Evolutionary conservation across 2,113 vertebrate genomes (phyloP), one percentile per base, ranked within the genome.

Genomic region (Corythaixoides concolor): DNA sequence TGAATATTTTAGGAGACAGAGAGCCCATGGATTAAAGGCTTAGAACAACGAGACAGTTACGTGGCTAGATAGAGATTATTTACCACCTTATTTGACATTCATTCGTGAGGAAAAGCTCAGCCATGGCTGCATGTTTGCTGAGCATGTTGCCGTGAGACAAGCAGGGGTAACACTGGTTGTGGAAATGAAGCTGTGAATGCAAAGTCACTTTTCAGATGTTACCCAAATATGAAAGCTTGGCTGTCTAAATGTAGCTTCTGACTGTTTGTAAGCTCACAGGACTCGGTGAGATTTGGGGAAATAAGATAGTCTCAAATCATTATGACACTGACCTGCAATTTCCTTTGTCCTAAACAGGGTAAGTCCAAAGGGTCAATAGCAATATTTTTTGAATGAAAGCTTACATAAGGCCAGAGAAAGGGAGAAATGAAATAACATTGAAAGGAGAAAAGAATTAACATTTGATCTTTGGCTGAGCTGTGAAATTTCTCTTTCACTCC

Each of bases 101-200:
- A 15, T 37, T 12, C 2, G 0, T 1, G 2, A 83, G 20, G 12
- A 12, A 52, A 67, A 72, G 2, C 18, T 96, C n/a, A 55, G 5
- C 11, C 9, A 5, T 8, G 22, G 19, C 18, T 37, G 18, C 43
- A 33, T 21, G 32, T 86, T 75, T 80, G 30, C 58, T 90, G 35
- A 85, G 22, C 28, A 63, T 16, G 9, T 15, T 64, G 28, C 45
- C 8, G 18, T 58, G 76, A 69, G 39, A 37, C 30, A 50, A 55
- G n/a, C 41, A 66, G 32, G 32, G 8, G 4, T 77, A 41, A 63
- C 1, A 2, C 6, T 47, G 18, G 6, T 32, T 74, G 56, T 84
- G 52, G 52, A 77, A 78, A 78, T 30, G 22, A 62, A 30, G 21
- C 35, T 55, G 27, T 35, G 30, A 83, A 53, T 62, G 16, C 63